phyloP scores from a whole-genome alignment of 2,113 vertebrate genomes.

The Anseranas semipalmata region DNA sequence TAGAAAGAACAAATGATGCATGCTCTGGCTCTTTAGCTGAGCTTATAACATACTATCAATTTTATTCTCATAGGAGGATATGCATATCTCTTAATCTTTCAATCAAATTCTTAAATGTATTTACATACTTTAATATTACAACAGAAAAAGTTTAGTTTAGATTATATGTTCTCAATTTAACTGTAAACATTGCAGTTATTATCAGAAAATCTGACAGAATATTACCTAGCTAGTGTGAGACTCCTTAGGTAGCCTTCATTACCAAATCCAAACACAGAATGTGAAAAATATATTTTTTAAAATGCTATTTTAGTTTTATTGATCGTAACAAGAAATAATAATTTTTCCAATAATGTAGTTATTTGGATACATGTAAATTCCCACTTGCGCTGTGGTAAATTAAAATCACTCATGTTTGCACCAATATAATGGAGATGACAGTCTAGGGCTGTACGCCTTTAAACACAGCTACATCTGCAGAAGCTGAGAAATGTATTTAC shows the following conservation, averaged over 20 bases:
- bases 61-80: background rate
- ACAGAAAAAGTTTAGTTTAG: background rate
- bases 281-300: background rate
- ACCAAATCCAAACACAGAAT: background rate
- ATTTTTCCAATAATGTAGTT: background rate
- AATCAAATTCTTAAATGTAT: background rate
- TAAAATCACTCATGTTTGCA: background rate
- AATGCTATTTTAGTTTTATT: background rate
- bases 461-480: background rate
- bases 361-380: background rate
- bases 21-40: background rate
- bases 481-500: background rate
- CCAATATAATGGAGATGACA: background rate
- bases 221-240: background rate
- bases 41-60: background rate
- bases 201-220: background rate
- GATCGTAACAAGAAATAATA: background rate
- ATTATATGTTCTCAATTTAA: background rate
- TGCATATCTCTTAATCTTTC: background rate
- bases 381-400: background rate
- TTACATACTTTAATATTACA: background rate
- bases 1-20: background rate
- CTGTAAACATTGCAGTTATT: background rate
- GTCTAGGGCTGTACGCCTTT: background rate
- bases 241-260: background rate